Percentiles rank a stretch among this genome's conserved stretches.
phyloP scores from a whole-genome alignment of 2,888 invertebrate species.

The Lobophora halterata region DNA sequence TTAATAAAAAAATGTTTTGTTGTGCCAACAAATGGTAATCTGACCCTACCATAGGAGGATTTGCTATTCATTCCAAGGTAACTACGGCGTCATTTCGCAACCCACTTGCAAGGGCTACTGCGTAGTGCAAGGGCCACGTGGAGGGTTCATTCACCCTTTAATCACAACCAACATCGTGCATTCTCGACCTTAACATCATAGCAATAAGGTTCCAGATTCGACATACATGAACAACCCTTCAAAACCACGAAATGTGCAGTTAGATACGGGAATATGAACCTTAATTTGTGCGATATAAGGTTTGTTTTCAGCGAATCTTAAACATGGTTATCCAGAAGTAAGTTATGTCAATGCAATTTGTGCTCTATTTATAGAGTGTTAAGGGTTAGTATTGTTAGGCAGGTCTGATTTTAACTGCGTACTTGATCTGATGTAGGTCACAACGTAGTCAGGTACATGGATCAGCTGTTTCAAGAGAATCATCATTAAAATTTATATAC shows the following conservation, averaged over 20 bases:
- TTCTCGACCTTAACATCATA: conserved; percentile 12
- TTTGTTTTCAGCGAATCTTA: conserved; percentile 28
- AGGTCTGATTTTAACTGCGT: conserved; percentile 13
- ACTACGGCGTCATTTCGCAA: too few species aligned
- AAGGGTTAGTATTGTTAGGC: conserved; percentile 8
- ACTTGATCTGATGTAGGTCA: conserved; percentile 17
- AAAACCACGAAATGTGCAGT: background rate
- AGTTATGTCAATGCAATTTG: conserved; percentile 6
- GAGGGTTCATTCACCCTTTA: conserved; percentile 63
- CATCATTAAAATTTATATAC: too few species aligned
- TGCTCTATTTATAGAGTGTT: background rate
- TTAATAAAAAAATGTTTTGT: too few species aligned
- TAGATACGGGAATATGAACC: conserved; percentile 8
- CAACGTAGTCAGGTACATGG: conserved; percentile 9
- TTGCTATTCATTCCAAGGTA: background rate
- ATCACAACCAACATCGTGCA: conserved; percentile 7
- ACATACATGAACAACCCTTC: conserved; percentile 2
- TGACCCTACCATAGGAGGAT: too few species aligned
- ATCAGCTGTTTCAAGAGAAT: conserved; percentile 8
- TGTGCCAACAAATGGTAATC: too few species aligned
- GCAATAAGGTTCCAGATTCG: conserved; percentile 6
- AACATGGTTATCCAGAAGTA: conserved; percentile 10
- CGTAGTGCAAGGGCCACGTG: conserved; percentile 75
- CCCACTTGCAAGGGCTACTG: conserved; percentile 74
- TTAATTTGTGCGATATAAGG: conserved; percentile 3